These are phyloP conservation scores for Xylocampa areola DNA, from an alignment of 2,888 invertebrate species.

Conservation along the genomic window DNA sequence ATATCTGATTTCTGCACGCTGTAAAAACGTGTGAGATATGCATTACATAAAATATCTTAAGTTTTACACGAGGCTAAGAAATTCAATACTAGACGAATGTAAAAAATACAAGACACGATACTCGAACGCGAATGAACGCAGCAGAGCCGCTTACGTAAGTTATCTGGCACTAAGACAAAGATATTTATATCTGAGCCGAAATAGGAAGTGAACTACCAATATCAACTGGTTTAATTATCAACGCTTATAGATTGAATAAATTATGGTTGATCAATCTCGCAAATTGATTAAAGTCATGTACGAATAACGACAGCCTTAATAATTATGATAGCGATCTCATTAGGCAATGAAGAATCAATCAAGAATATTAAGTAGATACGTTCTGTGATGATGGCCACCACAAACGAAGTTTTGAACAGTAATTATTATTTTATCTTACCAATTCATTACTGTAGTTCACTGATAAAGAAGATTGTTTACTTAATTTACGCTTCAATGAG, in stretches of 20 bases:
- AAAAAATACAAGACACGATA: constrained; percentile 44
- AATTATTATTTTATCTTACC: constrained; percentile 1
- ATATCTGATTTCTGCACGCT: constrained; percentile 35
- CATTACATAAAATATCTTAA: constrained; percentile 47
- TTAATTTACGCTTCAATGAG: constrained; percentile 1
- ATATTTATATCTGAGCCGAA: constrained; percentile 38
- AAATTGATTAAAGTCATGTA: constrained; percentile 42
- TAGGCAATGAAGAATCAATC: constrained; percentile 37
- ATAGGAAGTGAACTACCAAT: constrained; percentile 55
- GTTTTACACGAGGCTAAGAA: constrained; percentile 40
- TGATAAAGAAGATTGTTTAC: constrained; percentile 16
- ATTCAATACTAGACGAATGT: constrained; percentile 31
- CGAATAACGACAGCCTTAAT: constrained; percentile 25
- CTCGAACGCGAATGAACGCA: constrained; percentile 26
- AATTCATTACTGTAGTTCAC: neutral
- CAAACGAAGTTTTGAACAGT: constrained; percentile 17
- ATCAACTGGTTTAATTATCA: constrained; percentile 52
- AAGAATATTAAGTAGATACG: constrained; percentile 17
- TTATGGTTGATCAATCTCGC: constrained; percentile 31
- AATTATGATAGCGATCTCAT: constrained; percentile 33
- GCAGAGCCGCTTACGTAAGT: constrained; percentile 46
- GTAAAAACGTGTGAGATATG: constrained; percentile 24
- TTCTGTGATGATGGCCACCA: constrained; percentile 20
- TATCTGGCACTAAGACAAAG: constrained; percentile 28
- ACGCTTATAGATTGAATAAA: constrained; percentile 31